These are phyloP conservation scores for Verasper variegatus DNA, from an alignment of 2,113 vertebrate genomes.

Conservation along the genomic window DNA sequence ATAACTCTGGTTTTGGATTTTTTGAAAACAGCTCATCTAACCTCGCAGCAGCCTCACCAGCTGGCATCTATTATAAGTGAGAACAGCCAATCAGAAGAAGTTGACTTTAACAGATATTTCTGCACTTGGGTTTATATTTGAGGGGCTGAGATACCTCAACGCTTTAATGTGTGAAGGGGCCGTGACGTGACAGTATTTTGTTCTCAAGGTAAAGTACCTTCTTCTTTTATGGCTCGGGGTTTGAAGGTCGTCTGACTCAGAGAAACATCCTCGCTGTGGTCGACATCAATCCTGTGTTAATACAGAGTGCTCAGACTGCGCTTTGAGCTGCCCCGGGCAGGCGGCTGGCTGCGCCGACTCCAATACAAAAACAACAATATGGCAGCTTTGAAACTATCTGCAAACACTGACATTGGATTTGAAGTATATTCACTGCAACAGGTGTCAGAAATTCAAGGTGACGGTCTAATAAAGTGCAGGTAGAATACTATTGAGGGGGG, in stretches of 20 bases:
- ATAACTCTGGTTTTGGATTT: conserved; percentile 12
- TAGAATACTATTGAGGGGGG: conserved; percentile 11
- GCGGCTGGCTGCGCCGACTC: not conserved
- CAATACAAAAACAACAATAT: not conserved
- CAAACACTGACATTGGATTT: conserved; percentile 27
- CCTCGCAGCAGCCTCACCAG: not conserved
- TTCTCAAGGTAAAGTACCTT: conserved; percentile 9
- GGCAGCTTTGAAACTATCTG: not conserved
- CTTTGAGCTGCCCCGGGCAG: not conserved
- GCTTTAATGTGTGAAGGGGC: not conserved
- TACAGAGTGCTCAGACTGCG: not conserved
- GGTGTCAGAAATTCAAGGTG: conserved; percentile 30
- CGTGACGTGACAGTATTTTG: not conserved
- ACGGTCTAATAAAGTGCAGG: conserved; percentile 61
- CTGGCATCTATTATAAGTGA: not conserved
- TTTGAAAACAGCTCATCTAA: not conserved
- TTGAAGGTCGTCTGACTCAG: conserved; percentile 10
- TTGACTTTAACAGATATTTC: not conserved
- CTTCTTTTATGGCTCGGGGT: not conserved
- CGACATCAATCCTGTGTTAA: conserved; percentile 2
- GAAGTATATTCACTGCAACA: not conserved
- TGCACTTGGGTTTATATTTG: not conserved
- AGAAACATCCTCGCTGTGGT: not conserved
- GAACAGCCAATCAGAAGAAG: not conserved
- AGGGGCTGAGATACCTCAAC: not conserved